Percentiles rank a stretch among this genome's conserved stretches.
These are phyloP conservation scores for Pleuronectes platessa DNA, from an alignment of 2,113 vertebrate genomes.

Conservation along the genomic window DNA sequence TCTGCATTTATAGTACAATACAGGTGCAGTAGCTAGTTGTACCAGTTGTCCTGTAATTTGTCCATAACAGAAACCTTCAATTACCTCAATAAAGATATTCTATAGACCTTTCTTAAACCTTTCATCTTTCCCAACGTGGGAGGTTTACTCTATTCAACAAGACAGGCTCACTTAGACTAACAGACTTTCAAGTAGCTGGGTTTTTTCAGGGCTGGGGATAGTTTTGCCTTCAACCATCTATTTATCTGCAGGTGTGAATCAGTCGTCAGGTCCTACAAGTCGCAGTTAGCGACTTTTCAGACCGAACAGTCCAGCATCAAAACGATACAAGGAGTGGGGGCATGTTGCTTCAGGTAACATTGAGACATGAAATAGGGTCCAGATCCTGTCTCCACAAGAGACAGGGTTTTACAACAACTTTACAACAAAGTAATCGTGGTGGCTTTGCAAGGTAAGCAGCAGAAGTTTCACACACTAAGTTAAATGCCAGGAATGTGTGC, in stretches of 20 bases:
- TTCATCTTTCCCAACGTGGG: constrained; percentile 37
- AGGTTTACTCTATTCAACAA: constrained; percentile 29
- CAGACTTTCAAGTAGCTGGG: constrained; percentile 14
- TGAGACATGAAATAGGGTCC: constrained; percentile 5
- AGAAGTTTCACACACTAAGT: background rate
- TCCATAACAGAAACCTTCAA: constrained; percentile 40
- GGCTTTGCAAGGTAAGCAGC: background rate
- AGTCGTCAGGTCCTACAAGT: background rate
- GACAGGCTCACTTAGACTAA: constrained; percentile 31
- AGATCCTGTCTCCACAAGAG: background rate
- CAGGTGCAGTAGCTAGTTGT: constrained; percentile 30
- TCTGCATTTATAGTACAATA: constrained; percentile 13
- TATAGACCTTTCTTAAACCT: constrained; percentile 26
- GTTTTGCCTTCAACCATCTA: constrained; percentile 29
- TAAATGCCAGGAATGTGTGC: background rate
- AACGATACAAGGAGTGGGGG: background rate
- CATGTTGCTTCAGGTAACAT: background rate
- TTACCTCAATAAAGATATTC: constrained; percentile 50
- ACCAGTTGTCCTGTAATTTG: constrained; percentile 52
- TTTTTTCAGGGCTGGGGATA: constrained; percentile 30
- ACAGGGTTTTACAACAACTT: constrained; percentile 4
- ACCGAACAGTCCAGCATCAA: background rate
- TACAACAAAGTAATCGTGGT: background rate
- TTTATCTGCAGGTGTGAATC: constrained; percentile 49
- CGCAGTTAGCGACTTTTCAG: background rate